Evolutionary conservation across 1,140 invertebrate species (phyloP), one percentile per base, ranked within the genome.

Genomic region (Hyles euphorbiae): DNA sequence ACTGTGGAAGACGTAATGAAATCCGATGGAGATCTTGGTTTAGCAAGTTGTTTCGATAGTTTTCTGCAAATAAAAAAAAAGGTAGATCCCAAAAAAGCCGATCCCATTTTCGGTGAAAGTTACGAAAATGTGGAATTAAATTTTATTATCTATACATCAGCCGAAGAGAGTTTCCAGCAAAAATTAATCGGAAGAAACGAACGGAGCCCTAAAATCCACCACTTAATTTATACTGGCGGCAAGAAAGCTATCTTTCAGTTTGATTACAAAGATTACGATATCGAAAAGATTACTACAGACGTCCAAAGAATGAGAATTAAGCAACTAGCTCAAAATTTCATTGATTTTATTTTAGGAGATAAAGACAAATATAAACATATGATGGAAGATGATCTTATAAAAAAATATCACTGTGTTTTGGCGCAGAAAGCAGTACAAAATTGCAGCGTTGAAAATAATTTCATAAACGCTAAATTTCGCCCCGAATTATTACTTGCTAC

Each of bases 131-230:
- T 62, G 33, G 58, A 67, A 44, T 59, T 56, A 40, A 62, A 60
- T 53, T 61, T 62, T 45, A 51, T 67, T 40, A 8, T 67, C 10
- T 67, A 67, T 34, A 67, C 65, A n/a, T 54, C 60, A n/a, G 54
- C 50, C 6, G 57, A 62, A 52, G 54, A 62, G 22, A 12, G n/a
- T 34, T 66, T 66, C 49, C 34, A 53, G n/a, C 12, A 22, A 2
- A 53, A 57, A 52, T n/a, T 45, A 44, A 43, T 12, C 9, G 12
- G 40, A 3, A 52, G 53, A 10, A 58, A 58, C 11, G n/a, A 46
- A 40, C 12, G 56, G 11, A 56, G 45, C 48, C 9, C 3, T 22
- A 67, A 62, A 34, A 34, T 67, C 32, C 53, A 60, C 43, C 22
- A 60, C 7, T 43, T 67, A 12, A 60, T 67, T 32, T 11, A 47